Conservation (phyloP, 2,888 invertebrate genomes). For the Chorisops tibialis region DNA sequence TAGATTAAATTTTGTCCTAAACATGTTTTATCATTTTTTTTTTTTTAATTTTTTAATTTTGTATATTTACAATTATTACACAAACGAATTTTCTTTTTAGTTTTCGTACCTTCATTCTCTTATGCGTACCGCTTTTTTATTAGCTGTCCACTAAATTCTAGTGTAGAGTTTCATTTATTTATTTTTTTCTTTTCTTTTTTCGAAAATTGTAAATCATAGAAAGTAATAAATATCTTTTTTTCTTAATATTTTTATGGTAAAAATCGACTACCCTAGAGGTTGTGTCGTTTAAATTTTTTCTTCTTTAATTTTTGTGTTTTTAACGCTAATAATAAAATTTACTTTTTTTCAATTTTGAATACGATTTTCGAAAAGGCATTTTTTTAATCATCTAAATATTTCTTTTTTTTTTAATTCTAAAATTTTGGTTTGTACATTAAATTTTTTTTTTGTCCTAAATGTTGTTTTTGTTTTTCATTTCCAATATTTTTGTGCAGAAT, state of each 20-base stretch:
- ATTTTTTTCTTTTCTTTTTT: too few species aligned
- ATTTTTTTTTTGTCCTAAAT: conserved; percentile 28
- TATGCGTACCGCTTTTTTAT: not conserved
- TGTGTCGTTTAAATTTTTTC: conserved; percentile 30
- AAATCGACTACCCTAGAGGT: conserved; percentile 34
- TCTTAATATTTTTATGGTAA: conserved; percentile 10
- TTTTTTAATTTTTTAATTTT: not conserved
- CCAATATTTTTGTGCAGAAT: conserved; percentile 23
- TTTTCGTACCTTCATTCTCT: not conserved
- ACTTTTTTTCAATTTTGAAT: conserved; percentile 32
- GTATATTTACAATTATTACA: conserved; percentile 9
- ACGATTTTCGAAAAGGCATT: conserved; percentile 32
- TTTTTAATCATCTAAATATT: conserved; percentile 26
- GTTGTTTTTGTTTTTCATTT: conserved; percentile 21
- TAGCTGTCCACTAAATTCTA: not conserved
- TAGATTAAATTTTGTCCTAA: conserved; percentile 16
- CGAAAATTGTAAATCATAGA: not conserved
- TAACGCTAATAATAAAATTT: conserved; percentile 24
- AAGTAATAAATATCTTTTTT: not conserved
- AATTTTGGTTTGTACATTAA: conserved; percentile 21
- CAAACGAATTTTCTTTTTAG: not conserved
- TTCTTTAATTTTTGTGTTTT: conserved; percentile 28
- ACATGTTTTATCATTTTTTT: conserved; percentile 12
- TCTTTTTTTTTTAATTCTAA: conserved; percentile 20
- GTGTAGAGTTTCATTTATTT: too few species aligned